Percentiles rank a stretch among this genome's conserved stretches.
These are phyloP conservation scores for Drosophila suboccidentalis DNA, from an alignment of 2,888 invertebrate species.

Conservation along the genomic window DNA sequence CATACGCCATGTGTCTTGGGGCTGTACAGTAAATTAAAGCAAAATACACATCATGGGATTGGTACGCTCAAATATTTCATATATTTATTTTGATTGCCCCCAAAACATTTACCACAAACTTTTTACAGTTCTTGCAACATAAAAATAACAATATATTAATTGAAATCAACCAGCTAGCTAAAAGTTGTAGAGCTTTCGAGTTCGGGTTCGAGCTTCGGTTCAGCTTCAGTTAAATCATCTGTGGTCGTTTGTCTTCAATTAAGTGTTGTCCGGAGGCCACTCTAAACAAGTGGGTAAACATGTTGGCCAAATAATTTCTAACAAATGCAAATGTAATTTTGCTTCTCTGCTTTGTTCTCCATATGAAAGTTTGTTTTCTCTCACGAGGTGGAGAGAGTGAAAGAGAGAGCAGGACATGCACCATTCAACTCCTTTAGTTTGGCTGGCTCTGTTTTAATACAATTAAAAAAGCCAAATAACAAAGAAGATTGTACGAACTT, in stretches of 20 bases:
- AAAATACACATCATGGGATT: constrained; percentile 43
- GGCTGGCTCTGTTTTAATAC: constrained; percentile 14
- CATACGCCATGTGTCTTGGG: constrained; percentile 37
- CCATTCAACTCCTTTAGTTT: neutral
- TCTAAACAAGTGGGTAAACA: constrained; percentile 31
- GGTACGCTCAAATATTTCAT: neutral
- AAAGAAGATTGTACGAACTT: constrained; percentile 1
- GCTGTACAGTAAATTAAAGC: constrained; percentile 42
- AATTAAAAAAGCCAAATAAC: constrained; percentile 22
- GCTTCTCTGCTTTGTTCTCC: constrained; percentile 23
- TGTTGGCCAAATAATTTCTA: constrained; percentile 64
- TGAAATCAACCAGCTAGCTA: constrained; percentile 30
- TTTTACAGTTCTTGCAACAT: constrained; percentile 21
- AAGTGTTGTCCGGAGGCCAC: constrained; percentile 46
- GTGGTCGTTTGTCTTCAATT: constrained; percentile 63
- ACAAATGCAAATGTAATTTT: constrained; percentile 55
- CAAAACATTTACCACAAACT: constrained; percentile 35
- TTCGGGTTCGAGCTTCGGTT: neutral
- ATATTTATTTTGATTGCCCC: constrained; percentile 25
- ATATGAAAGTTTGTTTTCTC: constrained; percentile 4
- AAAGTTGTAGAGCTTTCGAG: constrained; percentile 23
- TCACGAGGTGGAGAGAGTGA: too few relatives aligned
- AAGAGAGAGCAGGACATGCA: neutral
- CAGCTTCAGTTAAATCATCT: constrained; percentile 27
- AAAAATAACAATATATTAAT: constrained; percentile 56